Conservation (phyloP, 2,113 vertebrate species). For the Anhinga rufa region DNA sequence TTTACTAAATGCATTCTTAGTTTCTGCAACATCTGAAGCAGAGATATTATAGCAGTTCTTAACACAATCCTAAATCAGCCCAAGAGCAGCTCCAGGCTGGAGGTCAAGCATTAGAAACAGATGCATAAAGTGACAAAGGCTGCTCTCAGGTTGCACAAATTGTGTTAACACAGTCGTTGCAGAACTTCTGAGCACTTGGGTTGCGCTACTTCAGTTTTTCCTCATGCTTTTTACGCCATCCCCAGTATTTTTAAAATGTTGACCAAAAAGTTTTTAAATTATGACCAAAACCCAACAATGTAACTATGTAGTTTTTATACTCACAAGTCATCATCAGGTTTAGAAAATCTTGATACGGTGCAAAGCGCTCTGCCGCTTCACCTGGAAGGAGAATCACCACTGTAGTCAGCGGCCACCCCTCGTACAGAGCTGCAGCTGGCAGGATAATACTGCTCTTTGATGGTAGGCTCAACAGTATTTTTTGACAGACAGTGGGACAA, state of each 20-base stretch:
- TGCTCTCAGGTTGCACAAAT: neutral
- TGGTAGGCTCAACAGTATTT: neutral
- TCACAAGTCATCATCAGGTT: neutral
- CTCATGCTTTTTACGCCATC: neutral
- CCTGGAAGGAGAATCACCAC: neutral
- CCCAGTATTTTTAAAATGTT: neutral
- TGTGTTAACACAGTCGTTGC: neutral
- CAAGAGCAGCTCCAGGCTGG: neutral
- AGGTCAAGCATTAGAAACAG: neutral
- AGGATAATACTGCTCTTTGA: neutral
- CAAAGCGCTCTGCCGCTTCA: neutral
- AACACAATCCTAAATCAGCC: neutral
- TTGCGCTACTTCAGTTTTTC: neutral
- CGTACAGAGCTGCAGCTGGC: neutral
- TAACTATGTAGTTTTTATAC: neutral
- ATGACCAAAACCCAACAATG: neutral
- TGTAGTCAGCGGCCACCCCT: neutral
- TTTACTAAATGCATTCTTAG: neutral
- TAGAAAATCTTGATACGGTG: neutral
- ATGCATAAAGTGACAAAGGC: neutral
- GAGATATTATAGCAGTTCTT: neutral
- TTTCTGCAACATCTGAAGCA: neutral
- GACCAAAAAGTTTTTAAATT: neutral
- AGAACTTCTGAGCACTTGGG: neutral
- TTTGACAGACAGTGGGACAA: neutral